Conservation (phyloP, 2,888 invertebrate genomes). For the Dorcus hopei region DNA sequence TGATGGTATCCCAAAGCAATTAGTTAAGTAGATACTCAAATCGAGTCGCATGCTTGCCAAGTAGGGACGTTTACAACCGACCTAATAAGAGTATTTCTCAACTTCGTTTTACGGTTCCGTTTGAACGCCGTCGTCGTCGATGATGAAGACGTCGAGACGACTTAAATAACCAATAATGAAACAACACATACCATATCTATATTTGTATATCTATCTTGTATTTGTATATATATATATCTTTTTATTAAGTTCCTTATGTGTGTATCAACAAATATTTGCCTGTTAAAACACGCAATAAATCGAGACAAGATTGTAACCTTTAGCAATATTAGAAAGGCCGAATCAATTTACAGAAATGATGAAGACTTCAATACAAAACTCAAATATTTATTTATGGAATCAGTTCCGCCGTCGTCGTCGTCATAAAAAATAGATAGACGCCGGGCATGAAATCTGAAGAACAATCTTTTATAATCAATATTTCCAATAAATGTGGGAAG, state of each 20-base stretch:
- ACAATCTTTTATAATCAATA: slow-evolving; percentile 17
- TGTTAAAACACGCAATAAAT: too few species aligned
- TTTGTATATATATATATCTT: too few species aligned
- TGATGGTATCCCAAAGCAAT: slow-evolving; percentile 26
- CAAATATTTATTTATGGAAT: slow-evolving; percentile 1
- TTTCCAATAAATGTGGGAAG: slow-evolving; percentile 11
- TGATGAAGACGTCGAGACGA: too few species aligned
- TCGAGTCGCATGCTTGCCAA: slow-evolving; percentile 29
- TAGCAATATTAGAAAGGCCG: not conserved
- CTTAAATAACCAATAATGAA: too few species aligned
- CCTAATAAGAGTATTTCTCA: slow-evolving; percentile 7
- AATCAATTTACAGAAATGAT: not conserved
- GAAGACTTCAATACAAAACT: not conserved
- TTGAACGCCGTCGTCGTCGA: not conserved
- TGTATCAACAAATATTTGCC: too few species aligned
- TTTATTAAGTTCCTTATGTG: too few species aligned
- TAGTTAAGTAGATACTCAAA: slow-evolving; percentile 34
- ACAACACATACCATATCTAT: too few species aligned
- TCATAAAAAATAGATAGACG: slow-evolving; percentile 11
- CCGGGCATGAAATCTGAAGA: slow-evolving; percentile 11
- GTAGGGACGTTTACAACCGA: slow-evolving; percentile 25
- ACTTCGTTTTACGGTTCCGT: not conserved
- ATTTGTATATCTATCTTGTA: too few species aligned
- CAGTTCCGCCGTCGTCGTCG: not conserved
- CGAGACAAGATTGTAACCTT: too few species aligned